Percentiles rank a stretch among this genome's conserved stretches.
These are phyloP conservation scores for Mactra quadrangularis DNA, from an alignment of 1,140 invertebrate species.

Conservation along the genomic window DNA sequence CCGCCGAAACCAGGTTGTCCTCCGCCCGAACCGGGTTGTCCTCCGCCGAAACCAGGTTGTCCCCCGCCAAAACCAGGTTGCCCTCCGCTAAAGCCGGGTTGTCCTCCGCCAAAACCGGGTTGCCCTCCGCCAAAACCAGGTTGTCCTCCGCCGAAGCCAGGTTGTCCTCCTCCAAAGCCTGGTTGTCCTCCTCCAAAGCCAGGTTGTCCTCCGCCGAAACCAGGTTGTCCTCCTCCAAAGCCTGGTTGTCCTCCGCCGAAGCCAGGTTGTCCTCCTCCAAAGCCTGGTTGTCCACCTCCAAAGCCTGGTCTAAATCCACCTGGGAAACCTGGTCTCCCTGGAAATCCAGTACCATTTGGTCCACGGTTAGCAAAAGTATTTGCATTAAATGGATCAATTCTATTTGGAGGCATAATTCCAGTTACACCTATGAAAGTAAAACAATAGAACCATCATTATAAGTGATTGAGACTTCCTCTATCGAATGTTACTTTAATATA, in stretches of 20 bases:
- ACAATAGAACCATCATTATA: not conserved
- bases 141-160: not conserved
- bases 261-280: not conserved
- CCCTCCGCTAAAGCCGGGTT: not conserved
- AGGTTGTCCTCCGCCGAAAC: not conserved
- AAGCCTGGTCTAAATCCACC: constrained; percentile 2
- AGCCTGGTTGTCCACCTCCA: not conserved
- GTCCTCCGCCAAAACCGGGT: not conserved
- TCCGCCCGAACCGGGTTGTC: not conserved
- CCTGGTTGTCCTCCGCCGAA: constrained; percentile 12
- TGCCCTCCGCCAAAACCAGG: not conserved
- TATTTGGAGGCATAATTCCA: constrained; percentile 48
- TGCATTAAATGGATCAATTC: constrained; percentile 30
- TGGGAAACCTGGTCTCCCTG: not conserved
- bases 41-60: not conserved
- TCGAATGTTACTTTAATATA: not conserved
- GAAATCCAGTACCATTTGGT: not conserved
- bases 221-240: not conserved
- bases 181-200: not conserved
- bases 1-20: not conserved
- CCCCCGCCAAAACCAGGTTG: constrained; percentile 22
- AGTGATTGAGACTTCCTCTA: not conserved
- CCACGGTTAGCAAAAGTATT: constrained; percentile 17
- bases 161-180: not conserved
- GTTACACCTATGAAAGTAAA: constrained; percentile 39